Evolutionary conservation across 92 coral and sea anemone species (phyloP).

Genomic region (Ricordea florida): DNA sequence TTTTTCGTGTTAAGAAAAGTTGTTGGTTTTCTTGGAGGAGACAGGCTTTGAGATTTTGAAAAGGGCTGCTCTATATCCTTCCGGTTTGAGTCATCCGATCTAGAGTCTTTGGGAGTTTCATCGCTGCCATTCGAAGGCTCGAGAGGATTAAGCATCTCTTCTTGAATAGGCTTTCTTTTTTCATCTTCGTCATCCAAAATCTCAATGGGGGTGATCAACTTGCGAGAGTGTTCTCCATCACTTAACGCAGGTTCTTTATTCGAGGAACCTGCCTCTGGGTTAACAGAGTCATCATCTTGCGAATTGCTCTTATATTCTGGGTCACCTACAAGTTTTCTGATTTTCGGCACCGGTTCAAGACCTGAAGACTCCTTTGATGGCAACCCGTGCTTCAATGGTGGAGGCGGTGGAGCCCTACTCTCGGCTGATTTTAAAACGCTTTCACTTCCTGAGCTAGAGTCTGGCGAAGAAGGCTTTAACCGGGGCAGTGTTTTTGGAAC

Average conservation of each 20-base stretch:
- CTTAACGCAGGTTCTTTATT: constrained; percentile 1
- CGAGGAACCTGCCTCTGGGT: not conserved
- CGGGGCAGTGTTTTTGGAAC: constrained; percentile 86
- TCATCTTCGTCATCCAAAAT: constrained; percentile 88
- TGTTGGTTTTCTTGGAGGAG: constrained; percentile 66
- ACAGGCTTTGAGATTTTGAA: constrained; percentile 29
- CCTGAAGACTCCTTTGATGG: constrained; percentile 65
- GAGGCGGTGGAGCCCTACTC: constrained; percentile 59
- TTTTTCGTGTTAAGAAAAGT: constrained; percentile 59
- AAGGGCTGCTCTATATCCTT: constrained; percentile 59
- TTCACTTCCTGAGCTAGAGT: constrained; percentile 17
- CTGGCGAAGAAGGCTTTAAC: constrained; percentile 76
- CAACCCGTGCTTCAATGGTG: constrained; percentile 73
- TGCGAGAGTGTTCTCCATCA: constrained; percentile 48
- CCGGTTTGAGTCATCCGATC: not conserved
- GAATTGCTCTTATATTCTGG: constrained; percentile 49
- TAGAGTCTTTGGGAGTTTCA: not conserved
- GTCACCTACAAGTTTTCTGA: constrained; percentile 76
- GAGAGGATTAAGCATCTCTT: not conserved
- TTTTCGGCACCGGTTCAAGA: constrained; percentile 81
- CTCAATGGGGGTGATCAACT: constrained; percentile 76
- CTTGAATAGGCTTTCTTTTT: constrained; percentile 45
- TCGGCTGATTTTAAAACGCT: constrained; percentile 15
- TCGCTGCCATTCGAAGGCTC: not conserved
- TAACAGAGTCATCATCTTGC: constrained; percentile 1